Conservation (phyloP, 2,888 invertebrate species). For the Margaritifera margaritifera region DNA sequence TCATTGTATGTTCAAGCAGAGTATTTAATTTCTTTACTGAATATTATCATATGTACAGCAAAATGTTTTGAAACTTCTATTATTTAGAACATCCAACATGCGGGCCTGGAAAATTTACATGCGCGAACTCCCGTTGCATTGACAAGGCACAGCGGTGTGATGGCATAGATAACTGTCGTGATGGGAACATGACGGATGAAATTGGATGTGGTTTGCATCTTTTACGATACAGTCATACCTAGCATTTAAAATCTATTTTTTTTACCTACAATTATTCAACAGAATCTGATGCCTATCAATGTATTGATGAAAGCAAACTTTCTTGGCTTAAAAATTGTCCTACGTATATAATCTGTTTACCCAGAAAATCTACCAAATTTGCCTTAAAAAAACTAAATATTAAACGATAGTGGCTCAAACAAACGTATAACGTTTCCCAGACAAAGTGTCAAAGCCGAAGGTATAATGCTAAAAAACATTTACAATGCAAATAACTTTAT, state of each 20-base stretch:
- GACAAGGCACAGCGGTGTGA: slow-evolving; percentile 57
- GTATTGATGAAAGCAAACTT: too few relatives aligned
- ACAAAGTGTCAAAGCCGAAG: too few relatives aligned
- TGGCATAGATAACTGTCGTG: slow-evolving; percentile 63
- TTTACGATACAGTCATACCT: background rate
- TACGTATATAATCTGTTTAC: too few relatives aligned
- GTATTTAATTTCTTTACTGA: background rate
- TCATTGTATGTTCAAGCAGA: background rate
- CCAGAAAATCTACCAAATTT: too few relatives aligned
- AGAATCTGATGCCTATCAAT: too few relatives aligned
- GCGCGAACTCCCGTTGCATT: slow-evolving; percentile 64
- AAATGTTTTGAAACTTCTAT: background rate
- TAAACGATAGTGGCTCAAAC: too few relatives aligned
- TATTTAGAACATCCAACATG: slow-evolving; percentile 63
- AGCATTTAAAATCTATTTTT: slow-evolving; percentile 10
- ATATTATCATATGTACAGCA: background rate
- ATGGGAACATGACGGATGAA: slow-evolving; percentile 87
- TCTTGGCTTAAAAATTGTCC: too few relatives aligned
- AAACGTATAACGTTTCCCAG: too few relatives aligned
- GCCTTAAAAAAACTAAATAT: too few relatives aligned
- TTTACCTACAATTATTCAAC: background rate
- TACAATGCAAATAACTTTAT: too few relatives aligned
- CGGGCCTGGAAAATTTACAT: slow-evolving; percentile 59
- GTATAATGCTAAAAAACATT: too few relatives aligned
- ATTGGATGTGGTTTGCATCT: slow-evolving; percentile 79